Conservation (phyloP, 1,140 invertebrate genomes). For the Hycleus phaleratus region DNA sequence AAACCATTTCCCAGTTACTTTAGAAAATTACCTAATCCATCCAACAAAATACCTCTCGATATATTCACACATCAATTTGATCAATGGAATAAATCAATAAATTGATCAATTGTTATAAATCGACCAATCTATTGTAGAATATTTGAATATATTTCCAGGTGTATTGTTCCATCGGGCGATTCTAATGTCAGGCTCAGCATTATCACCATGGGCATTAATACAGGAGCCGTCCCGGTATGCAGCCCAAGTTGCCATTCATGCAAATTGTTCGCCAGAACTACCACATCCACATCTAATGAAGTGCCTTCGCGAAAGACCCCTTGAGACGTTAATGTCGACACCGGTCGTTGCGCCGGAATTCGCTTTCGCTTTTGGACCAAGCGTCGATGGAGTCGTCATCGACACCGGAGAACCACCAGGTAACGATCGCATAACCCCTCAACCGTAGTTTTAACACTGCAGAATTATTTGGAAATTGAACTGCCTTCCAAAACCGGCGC, state of each 20-base stretch:
- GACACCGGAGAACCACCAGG: constrained; percentile 58
- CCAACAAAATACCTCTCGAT: too few relatives aligned
- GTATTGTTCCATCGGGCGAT: constrained; percentile 88
- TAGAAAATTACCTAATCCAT: too few relatives aligned
- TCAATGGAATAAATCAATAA: too few relatives aligned
- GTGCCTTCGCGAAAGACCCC: constrained; percentile 72
- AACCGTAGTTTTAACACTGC: too few relatives aligned
- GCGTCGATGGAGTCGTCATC: constrained; percentile 86
- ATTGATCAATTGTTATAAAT: too few relatives aligned
- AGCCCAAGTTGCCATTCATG: constrained; percentile 72
- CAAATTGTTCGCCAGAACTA: constrained; percentile 76
- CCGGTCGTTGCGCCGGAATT: constrained; percentile 74
- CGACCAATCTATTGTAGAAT: too few relatives aligned
- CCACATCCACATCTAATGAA: constrained; percentile 67
- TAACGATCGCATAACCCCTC: constrained; percentile 21
- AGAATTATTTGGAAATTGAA: too few relatives aligned
- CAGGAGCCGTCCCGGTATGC: constrained; percentile 82
- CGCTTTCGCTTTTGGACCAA: constrained; percentile 80
- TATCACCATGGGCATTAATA: constrained; percentile 88
- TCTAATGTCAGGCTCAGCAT: constrained; percentile 89
- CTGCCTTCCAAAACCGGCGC: too few relatives aligned
- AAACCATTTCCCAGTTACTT: too few relatives aligned
- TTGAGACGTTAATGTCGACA: constrained; percentile 64
- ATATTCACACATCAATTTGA: too few relatives aligned
- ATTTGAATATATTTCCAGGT: constrained; percentile 48